These are phyloP conservation scores for Parascotia fuliginaria DNA, from an alignment of 2,888 invertebrate genomes.

Conservation along the genomic window DNA sequence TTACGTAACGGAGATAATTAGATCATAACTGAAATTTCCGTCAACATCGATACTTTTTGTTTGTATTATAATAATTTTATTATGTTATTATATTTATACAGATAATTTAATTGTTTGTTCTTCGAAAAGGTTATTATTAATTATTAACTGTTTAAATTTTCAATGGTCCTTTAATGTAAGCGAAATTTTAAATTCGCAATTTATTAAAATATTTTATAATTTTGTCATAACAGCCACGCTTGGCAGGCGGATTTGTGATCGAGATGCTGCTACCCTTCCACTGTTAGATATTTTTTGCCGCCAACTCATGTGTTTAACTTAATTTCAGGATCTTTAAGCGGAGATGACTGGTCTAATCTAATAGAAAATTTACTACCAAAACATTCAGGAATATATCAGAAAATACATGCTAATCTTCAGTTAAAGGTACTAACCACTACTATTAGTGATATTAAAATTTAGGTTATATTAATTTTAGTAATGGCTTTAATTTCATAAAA, in stretches of 20 bases:
- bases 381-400: constrained; percentile 78
- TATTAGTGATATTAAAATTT: not conserved
- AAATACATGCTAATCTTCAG: constrained; percentile 77
- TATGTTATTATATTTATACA: no score
- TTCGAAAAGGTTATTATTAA: no score
- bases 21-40: not conserved
- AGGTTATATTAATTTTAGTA: not conserved
- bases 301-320: not conserved
- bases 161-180: no score
- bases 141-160: no score
- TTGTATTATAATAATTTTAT: not conserved
- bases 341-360: constrained; percentile 86
- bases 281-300: no score
- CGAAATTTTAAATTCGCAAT: no score
- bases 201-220: no score
- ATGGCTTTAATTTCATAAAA: not conserved
- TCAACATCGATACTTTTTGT: not conserved
- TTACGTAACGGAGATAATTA: not conserved
- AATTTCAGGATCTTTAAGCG: constrained; percentile 82
- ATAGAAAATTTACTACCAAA: constrained; percentile 85
- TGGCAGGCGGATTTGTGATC: no score
- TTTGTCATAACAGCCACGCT: no score
- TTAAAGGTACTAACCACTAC: constrained; percentile 59
- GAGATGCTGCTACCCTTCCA: no score
- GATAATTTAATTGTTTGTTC: no score